phyloP scores from a whole-genome alignment of 2,888 invertebrate genomes.

The Tinea semifulvella region DNA sequence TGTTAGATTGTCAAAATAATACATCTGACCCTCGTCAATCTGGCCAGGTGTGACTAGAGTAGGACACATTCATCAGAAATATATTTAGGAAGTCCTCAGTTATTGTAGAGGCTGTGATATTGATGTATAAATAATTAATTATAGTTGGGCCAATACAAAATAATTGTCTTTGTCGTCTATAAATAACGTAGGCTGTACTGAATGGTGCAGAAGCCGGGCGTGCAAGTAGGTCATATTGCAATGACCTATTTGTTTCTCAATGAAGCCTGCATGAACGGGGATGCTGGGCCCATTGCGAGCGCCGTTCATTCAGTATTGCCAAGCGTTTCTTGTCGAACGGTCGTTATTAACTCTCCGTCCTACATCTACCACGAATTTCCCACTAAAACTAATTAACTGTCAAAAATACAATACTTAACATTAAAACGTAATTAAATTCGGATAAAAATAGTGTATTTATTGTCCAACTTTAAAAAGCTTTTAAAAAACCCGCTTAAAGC shows the following conservation, averaged over 20 bases:
- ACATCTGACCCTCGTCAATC: no score
- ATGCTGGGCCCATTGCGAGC: constrained; percentile 42
- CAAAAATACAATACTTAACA: neutral
- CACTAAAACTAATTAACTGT: neutral
- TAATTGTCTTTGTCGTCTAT: constrained; percentile 39
- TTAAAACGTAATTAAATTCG: neutral
- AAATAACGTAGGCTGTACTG: constrained; percentile 49
- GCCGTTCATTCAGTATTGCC: constrained; percentile 57
- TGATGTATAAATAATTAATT: no score
- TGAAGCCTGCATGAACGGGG: constrained; percentile 60
- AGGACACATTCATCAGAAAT: no score
- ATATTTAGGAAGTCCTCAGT: no score
- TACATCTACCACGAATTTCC: no score
- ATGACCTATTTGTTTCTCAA: constrained; percentile 66
- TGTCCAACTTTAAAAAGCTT: constrained; percentile 1
- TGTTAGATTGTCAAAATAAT: no score
- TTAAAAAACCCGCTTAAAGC: neutral
- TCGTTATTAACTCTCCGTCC: neutral
- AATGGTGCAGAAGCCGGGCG: constrained; percentile 58
- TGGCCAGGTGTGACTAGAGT: no score
- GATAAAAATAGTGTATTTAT: neutral
- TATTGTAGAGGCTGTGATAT: no score
- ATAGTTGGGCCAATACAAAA: no score
- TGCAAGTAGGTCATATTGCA: neutral
- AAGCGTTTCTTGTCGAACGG: constrained; percentile 37